phyloP scores from a whole-genome alignment of 2,113 vertebrate species.

The Chaetodon auriga region DNA sequence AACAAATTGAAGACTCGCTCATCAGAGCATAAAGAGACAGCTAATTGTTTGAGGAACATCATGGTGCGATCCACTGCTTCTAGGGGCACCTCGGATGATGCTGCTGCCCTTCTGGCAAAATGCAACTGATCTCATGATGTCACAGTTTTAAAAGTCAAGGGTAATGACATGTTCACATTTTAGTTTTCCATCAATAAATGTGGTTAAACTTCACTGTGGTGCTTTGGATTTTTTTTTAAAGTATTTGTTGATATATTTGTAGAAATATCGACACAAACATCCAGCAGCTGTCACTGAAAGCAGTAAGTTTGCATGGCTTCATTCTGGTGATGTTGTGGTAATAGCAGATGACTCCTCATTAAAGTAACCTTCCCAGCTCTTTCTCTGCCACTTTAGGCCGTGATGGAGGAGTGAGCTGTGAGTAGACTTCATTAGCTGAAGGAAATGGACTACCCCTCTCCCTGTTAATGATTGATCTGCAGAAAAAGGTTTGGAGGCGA shows the following conservation, averaged over 20 bases:
- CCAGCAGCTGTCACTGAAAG: background rate
- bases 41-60: conserved; percentile 65
- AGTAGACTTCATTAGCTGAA: conserved; percentile 74
- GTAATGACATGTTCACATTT: background rate
- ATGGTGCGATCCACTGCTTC: conserved; percentile 72
- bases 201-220: background rate
- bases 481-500: conserved; percentile 40
- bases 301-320: too few species aligned
- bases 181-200: background rate
- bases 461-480: conserved; percentile 83
- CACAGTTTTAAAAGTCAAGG: conserved; percentile 53
- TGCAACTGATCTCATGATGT: background rate
- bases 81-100: conserved; percentile 45
- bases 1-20: conserved; percentile 75
- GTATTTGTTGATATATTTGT: background rate
- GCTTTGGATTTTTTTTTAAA: background rate
- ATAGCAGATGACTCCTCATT: background rate
- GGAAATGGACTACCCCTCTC: conserved; percentile 80
- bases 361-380: background rate
- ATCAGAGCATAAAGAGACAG: conserved; percentile 55
- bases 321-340: background rate
- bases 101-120: background rate
- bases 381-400: conserved; percentile 19
- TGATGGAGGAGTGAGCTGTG: conserved; percentile 49
- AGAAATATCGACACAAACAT: background rate